Evolutionary conservation across 1,140 invertebrate species (phyloP).

Genomic region (Eueides isabella): DNA sequence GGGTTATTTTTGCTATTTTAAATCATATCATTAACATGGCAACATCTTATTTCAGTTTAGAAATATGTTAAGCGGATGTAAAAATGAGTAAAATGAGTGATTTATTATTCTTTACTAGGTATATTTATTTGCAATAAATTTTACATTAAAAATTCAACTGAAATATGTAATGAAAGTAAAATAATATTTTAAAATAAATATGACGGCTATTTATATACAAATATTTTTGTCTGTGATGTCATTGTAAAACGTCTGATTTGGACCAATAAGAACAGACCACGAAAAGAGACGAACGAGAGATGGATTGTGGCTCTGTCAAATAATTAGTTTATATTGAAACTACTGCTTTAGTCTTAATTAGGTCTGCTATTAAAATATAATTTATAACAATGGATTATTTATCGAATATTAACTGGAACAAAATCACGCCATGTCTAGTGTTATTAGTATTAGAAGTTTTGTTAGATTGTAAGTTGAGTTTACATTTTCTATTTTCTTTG

Average conservation of each 20-base stretch:
- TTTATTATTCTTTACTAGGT: too few species aligned
- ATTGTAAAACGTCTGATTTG: constrained; percentile 67
- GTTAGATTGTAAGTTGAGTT: constrained; percentile 75
- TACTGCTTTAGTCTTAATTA: constrained; percentile 39
- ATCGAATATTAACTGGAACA: constrained; percentile 78
- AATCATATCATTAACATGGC: neutral
- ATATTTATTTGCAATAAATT: too few species aligned
- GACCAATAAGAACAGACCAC: constrained; percentile 79
- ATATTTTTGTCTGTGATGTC: constrained; percentile 29
- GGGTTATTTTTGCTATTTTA: neutral
- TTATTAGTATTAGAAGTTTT: constrained; percentile 80
- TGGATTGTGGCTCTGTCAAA: constrained; percentile 75
- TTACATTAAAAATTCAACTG: too few species aligned
- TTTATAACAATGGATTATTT: constrained; percentile 73
- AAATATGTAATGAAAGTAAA: too few species aligned
- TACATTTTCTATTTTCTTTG: constrained; percentile 37
- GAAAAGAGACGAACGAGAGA: constrained; percentile 77
- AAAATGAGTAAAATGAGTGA: too few species aligned
- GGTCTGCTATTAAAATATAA: constrained; percentile 57
- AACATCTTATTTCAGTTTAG: constrained; percentile 2
- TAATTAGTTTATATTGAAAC: constrained; percentile 66
- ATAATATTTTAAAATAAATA: too few species aligned
- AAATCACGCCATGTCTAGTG: constrained; percentile 79
- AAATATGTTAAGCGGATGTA: neutral
- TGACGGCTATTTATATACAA: constrained; percentile 3